Percentiles rank a stretch among this genome's conserved stretches.
phyloP scores from a whole-genome alignment of 2,113 vertebrate species.

The Atractosteus spatula region DNA sequence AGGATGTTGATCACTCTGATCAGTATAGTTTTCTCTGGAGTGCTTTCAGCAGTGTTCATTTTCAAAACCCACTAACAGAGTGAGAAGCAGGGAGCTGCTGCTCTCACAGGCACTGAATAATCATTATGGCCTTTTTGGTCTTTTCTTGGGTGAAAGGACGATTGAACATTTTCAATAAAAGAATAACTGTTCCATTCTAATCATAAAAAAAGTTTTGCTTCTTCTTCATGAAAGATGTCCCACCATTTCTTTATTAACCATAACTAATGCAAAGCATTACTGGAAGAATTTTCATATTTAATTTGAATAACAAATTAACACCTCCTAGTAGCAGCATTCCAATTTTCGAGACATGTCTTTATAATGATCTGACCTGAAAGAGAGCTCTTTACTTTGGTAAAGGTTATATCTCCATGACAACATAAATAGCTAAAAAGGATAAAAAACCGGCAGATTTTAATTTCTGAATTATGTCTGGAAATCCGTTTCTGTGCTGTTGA shows the following conservation, averaged over 20 bases:
- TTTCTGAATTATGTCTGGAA: not conserved
- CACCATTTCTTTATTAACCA: conserved; percentile 27
- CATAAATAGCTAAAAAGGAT: conserved; percentile 28
- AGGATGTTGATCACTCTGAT: no score
- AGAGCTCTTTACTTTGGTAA: conserved; percentile 41
- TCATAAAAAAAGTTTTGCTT: conserved; percentile 3
- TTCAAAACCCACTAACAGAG: no score
- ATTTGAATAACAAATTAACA: conserved; percentile 63
- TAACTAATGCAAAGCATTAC: conserved; percentile 24
- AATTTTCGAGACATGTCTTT: conserved; percentile 41
- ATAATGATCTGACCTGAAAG: conserved; percentile 48
- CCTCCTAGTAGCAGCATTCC: conserved; percentile 47
- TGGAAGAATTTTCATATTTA: conserved; percentile 34
- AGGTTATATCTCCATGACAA: conserved; percentile 57
- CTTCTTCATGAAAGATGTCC: conserved; percentile 36
- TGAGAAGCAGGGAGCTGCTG: not conserved
- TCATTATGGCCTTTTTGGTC: no score
- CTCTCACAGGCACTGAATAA: not conserved
- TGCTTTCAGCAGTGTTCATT: no score
- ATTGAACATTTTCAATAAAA: no score
- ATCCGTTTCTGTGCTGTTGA: not conserved
- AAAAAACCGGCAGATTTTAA: conserved; percentile 15
- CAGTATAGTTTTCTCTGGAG: no score
- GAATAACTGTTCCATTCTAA: not conserved
- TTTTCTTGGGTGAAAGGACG: no score